phyloP scores from a whole-genome alignment of 2,888 invertebrate species.

The Epinotia brunnichana region DNA sequence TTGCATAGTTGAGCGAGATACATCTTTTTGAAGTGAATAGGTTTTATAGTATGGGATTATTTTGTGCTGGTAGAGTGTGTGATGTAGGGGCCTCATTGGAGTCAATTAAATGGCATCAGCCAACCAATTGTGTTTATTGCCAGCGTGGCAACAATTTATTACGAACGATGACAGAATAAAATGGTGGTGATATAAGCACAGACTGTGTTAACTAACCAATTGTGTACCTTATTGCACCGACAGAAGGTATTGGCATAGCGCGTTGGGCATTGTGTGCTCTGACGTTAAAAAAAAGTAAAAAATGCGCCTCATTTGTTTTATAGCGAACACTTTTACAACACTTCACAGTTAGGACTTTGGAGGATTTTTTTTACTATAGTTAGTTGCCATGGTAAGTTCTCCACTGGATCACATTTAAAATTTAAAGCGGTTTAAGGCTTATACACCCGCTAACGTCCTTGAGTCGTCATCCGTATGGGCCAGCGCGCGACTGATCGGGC shows the following conservation, averaged over 20 bases:
- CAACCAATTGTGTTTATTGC: conserved; percentile 74
- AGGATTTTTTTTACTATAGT: too few species aligned
- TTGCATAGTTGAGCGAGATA: not conserved
- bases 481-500: too few species aligned
- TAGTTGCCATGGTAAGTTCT: too few species aligned
- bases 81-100: conserved; percentile 61
- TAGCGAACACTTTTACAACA: not conserved
- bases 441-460: too few species aligned
- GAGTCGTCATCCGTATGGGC: too few species aligned
- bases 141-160: conserved; percentile 51
- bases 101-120: conserved; percentile 73
- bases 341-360: too few species aligned
- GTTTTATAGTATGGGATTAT: not conserved
- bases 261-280: not conserved
- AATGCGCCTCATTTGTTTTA: not conserved
- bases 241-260: not conserved
- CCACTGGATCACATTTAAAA: too few species aligned
- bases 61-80: conserved; percentile 12
- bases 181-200: conserved; percentile 1
- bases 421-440: too few species aligned
- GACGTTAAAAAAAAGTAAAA: not conserved
- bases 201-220: not conserved
- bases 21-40: not conserved
- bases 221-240: not conserved
- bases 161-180: conserved; percentile 30